Evolutionary conservation across 2,113 vertebrate species (phyloP).

Genomic region (Aptenodytes patagonicus): DNA sequence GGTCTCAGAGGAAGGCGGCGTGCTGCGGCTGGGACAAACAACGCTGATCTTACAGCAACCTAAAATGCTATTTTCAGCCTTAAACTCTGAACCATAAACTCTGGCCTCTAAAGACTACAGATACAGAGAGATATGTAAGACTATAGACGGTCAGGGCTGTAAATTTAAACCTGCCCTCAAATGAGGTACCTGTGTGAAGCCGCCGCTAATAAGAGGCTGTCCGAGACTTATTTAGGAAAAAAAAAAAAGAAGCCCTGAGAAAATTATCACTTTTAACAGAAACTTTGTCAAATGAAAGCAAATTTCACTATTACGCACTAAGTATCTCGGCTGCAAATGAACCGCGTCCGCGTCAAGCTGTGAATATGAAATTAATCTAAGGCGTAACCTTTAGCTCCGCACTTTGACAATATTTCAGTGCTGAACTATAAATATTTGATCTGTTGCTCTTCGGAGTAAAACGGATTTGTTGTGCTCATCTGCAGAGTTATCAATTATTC

Average conservation of each 20-base stretch:
- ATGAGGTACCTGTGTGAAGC: background rate
- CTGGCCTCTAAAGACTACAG: background rate
- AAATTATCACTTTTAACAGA: background rate
- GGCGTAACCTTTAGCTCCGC: background rate
- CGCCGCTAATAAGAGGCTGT: background rate
- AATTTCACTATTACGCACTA: background rate
- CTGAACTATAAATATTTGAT: conserved; percentile 21
- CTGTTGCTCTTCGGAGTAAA: background rate
- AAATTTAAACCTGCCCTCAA: background rate
- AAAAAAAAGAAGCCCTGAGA: background rate
- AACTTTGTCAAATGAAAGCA: background rate
- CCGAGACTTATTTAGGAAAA: background rate
- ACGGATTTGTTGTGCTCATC: conserved; percentile 4
- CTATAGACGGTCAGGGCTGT: background rate
- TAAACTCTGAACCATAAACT: background rate
- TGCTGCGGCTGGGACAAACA: background rate
- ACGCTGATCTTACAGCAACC: background rate
- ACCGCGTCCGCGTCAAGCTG: background rate
- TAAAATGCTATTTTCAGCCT: background rate
- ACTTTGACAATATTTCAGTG: background rate
- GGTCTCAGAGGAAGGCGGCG: background rate
- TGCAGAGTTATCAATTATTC: conserved; percentile 9
- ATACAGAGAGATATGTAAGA: background rate
- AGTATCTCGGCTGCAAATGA: background rate
- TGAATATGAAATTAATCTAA: background rate